Evolutionary conservation across 1,140 invertebrate genomes (phyloP), one percentile per base, ranked within the genome.

Genomic region (Drosophila trapezifrons): DNA sequence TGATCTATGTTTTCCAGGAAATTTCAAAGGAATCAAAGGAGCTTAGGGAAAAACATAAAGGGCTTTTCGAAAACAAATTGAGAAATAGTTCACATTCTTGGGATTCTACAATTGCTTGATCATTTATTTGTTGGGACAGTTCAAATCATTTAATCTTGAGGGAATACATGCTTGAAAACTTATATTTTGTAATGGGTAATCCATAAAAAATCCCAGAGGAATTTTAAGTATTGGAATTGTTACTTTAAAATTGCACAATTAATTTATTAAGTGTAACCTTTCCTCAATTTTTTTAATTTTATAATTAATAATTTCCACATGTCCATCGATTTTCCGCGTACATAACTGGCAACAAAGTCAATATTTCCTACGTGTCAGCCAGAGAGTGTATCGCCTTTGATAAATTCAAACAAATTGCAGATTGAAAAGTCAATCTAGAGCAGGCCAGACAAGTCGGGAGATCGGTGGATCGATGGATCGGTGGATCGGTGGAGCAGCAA

Each of bases 331-430:
- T 37, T 54, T 54, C 17, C 32, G 3, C 35, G 2, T 2, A 40
- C 43, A 27, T 12, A 4, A 18, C 57, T 9, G 2, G 0, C 38
- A 10, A 10, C 7, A 54, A 37, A 69, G 62, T 54, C n/a, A 66
- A 69, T 69, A 54, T 52, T 66, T 69, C 37, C 45, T 9, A 1
- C 27, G 12, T n/a, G 43, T 18, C 20, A 18, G 47, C 38, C 65
- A 35, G 54, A 38, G 42, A 58, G 56, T 18, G 63, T 52, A 54
- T 54, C 32, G 59, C 42, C 32, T 40, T 37, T 58, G 69, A 72
- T 72, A 66, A 82, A 83, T 63, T 76, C 47, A 76, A 74, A 74
- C 83, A 89, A 87, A 87, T 87, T 89, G 79, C 65, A 69, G 65
- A 69, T 66, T 66, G 76, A 77, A 85, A 86, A 85, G 74, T 87